Evolutionary conservation across 2,797 vertebrate species (phyloP).

Genomic region (Acrossocheilus wenchowensis): DNA sequence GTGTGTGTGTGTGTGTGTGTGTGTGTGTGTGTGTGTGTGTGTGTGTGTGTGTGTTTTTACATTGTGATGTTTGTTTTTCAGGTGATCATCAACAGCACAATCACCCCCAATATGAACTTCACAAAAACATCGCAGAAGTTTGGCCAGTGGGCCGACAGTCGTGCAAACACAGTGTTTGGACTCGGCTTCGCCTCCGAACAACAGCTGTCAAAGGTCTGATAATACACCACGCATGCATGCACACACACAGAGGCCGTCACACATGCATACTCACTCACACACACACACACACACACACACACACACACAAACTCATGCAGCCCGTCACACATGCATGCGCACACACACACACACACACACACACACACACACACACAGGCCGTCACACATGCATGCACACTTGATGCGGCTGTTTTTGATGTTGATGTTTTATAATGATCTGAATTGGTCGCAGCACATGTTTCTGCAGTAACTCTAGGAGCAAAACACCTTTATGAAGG

Average conservation of each 20-base stretch:
- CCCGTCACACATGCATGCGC: background rate
- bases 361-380: background rate
- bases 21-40: background rate
- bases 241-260: background rate
- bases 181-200: slow-evolving; percentile 93
- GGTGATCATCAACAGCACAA: slow-evolving; percentile 99
- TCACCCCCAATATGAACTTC: slow-evolving; percentile 98
- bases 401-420: background rate
- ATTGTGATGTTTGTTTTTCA: slow-evolving; percentile 62
- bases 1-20: background rate
- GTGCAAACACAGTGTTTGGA: slow-evolving; percentile 96
- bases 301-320: background rate
- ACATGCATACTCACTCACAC: too few species aligned
- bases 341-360: background rate
- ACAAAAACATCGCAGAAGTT: slow-evolving; percentile 97
- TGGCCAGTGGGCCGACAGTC: slow-evolving; percentile 97
- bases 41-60: background rate
- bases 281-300: background rate
- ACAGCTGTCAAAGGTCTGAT: slow-evolving; percentile 89
- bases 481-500: background rate
- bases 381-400: too few species aligned
- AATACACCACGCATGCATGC: background rate
- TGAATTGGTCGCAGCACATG: background rate
- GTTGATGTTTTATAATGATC: background rate
- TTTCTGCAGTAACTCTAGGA: background rate